phyloP scores from a whole-genome alignment of 2,797 vertebrate genomes.

The Semotilus atromaculatus region DNA sequence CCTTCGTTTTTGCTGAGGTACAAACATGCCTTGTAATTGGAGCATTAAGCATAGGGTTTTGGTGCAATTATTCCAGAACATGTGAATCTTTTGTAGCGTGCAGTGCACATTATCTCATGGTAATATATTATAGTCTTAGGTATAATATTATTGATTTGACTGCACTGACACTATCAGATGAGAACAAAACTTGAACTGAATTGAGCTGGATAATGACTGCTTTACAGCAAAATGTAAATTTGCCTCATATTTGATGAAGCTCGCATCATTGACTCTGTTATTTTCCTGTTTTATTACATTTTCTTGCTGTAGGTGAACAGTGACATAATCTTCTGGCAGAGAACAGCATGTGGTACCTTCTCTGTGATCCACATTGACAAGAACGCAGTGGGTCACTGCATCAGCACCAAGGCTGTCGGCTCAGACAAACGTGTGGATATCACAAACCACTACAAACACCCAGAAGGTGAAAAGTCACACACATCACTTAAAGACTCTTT shows the following conservation, averaged over 20 bases:
- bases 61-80: neutral
- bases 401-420: constrained; percentile 88
- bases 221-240: neutral
- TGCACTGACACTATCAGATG: neutral
- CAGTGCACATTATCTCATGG: neutral
- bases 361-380: constrained; percentile 10
- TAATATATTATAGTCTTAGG: neutral
- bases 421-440: constrained; percentile 77
- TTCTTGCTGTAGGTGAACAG: constrained; percentile 40
- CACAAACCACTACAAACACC: constrained; percentile 86
- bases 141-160: neutral
- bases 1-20: constrained; percentile 84
- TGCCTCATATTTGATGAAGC: neutral
- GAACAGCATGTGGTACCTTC: constrained; percentile 29
- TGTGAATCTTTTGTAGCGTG: neutral
- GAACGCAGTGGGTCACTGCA: constrained; percentile 74
- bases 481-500: neutral
- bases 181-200: neutral
- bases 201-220: neutral
- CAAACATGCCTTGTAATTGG: constrained; percentile 59
- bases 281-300: neutral
- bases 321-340: constrained; percentile 34
- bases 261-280: neutral
- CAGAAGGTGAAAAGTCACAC: constrained; percentile 52
- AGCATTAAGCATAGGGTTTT: neutral